Evolutionary conservation across 1,140 invertebrate species (phyloP).

Genomic region (Holcopasites calliopsidis): DNA sequence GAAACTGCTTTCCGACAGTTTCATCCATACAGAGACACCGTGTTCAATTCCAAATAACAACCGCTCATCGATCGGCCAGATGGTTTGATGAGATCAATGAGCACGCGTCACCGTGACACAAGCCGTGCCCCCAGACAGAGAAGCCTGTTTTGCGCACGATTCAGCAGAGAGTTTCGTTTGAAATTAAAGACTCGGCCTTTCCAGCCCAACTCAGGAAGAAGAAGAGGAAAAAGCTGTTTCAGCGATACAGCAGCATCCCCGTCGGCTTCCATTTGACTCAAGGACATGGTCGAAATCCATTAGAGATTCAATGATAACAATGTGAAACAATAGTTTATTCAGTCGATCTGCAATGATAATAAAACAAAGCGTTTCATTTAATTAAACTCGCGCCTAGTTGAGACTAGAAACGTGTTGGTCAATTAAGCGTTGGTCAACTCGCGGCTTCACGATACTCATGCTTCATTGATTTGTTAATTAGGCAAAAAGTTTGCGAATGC

Average conservation of each 20-base stretch:
- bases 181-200: background rate
- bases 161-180: conserved; percentile 20
- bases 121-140: background rate
- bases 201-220: too few relatives aligned
- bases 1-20: background rate
- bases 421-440: background rate
- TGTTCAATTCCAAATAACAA: conserved; percentile 17
- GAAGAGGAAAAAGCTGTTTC: too few relatives aligned
- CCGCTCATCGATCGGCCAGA: conserved; percentile 3
- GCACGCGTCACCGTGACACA: conserved; percentile 14
- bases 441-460: background rate
- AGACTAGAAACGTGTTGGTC: too few relatives aligned
- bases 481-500: background rate
- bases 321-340: conserved; percentile 20
- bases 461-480: background rate
- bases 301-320: conserved; percentile 2
- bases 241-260: background rate
- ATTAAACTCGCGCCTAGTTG: too few relatives aligned
- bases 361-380: background rate
- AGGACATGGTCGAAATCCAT: conserved; percentile 16
- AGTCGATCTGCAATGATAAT: background rate
- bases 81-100: conserved; percentile 23
- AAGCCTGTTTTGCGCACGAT: background rate
- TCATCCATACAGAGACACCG: background rate
- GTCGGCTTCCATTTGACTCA: background rate